Evolutionary conservation across 1,140 invertebrate species (phyloP), one percentile per base, ranked within the genome.

Genomic region (Aphaenogaster floridana): DNA sequence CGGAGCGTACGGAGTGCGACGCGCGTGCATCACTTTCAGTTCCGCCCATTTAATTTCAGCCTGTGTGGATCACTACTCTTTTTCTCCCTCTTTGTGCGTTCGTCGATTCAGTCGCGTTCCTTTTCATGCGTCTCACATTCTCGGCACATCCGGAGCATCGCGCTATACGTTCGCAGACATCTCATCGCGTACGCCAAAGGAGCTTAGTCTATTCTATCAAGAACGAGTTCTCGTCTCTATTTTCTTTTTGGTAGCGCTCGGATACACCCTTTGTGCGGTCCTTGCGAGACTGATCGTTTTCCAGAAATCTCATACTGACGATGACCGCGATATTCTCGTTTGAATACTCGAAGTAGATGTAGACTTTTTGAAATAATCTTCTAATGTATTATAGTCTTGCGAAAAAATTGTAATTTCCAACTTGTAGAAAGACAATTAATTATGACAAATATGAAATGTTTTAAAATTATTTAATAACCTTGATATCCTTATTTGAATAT

Each of bases 281-380:
- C 28, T 34, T 7, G 59, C 34, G 34, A 54, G 63, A 54, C 34
- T 50, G 77, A 79, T 71, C 68, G 5, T 69, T 72, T 74, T 68
- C 9, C 50, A 52, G 76, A 74, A 81, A 81, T 87, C 50, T 72
- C 21, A 87, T 86, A 79, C 34, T 17, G 34, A 15, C 15, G 9
- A 66, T 64, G 36, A 52, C 17, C 6, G 52, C 36, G 61, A 36
- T 45, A 34, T 69, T 69, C 28, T 52, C 17, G 45, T 21, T 66
- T 36, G 11, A 79, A 1, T 50, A 66, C 7, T 68, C 11, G 42
- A 0, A n/a, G 17, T 9, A 34, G 11, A 9, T 28, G 9, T 28
- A 36, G 21, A 64, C 11, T 2, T 48, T 34, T 45, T 1, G 11
- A 52, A 48, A 50, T 50, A 15, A 54, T 63, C 7, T 52, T 68